phyloP scores from a whole-genome alignment of 2,888 invertebrate genomes.

The Stictocephala bisonia region DNA sequence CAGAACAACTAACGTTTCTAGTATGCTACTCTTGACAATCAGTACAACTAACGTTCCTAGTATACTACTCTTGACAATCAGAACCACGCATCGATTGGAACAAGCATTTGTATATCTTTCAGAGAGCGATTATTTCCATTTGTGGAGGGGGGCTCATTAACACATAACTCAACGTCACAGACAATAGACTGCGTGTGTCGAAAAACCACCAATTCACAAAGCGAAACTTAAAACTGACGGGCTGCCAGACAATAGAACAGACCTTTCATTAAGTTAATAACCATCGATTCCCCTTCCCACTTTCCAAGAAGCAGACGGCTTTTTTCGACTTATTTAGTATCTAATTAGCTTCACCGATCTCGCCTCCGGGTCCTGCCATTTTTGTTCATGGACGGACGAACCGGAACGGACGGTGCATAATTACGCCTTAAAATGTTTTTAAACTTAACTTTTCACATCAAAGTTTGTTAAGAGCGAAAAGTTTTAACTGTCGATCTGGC shows the following conservation, averaged over 20 bases:
- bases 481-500: slow-evolving; percentile 13
- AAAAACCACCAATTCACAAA: too few species aligned
- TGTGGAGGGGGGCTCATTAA: too few species aligned
- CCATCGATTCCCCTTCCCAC: not conserved
- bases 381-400: slow-evolving; percentile 8
- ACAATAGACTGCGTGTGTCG: too few species aligned
- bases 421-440: slow-evolving; percentile 28
- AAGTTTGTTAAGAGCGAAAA: slow-evolving; percentile 15
- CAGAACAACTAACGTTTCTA: too few species aligned
- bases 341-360: slow-evolving; percentile 27
- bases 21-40: too few species aligned
- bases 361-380: slow-evolving; percentile 18
- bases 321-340: slow-evolving; percentile 24
- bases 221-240: too few species aligned
- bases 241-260: not conserved
- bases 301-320: slow-evolving; percentile 3
- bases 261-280: not conserved
- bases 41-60: too few species aligned
- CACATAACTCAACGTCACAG: too few species aligned
- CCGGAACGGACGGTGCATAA: slow-evolving; percentile 30
- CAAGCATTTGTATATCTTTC: too few species aligned
- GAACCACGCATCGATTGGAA: too few species aligned
- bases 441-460: slow-evolving; percentile 21
- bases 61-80: too few species aligned
- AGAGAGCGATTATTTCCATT: too few species aligned